Conservation (phyloP, 2,888 invertebrate genomes). For the Serrognathus titanus region DNA sequence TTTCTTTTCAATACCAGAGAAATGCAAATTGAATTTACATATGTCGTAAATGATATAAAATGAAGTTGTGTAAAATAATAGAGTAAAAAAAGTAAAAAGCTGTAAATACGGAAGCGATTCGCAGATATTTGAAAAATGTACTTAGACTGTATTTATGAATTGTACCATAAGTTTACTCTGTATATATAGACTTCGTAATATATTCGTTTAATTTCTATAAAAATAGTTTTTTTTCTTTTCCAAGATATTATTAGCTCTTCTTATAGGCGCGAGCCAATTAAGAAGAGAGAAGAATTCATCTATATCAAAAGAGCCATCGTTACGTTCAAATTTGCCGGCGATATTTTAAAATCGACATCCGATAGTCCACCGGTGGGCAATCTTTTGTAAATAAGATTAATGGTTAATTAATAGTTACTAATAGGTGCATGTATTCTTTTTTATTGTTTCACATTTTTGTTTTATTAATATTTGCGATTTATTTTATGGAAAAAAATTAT, state of each 20-base stretch:
- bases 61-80: background rate
- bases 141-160: slow-evolving; percentile 20
- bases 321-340: background rate
- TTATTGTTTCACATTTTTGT: too few relatives aligned
- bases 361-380: too few relatives aligned
- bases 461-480: too few relatives aligned
- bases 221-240: background rate
- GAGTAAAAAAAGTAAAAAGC: background rate
- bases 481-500: too few relatives aligned
- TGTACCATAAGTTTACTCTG: slow-evolving; percentile 14
- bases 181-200: slow-evolving; percentile 19
- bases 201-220: slow-evolving; percentile 17
- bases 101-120: background rate
- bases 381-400: too few relatives aligned
- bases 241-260: background rate
- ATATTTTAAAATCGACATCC: slow-evolving; percentile 9
- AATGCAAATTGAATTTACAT: too few relatives aligned
- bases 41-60: background rate
- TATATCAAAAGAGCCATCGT: background rate
- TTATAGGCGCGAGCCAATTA: background rate
- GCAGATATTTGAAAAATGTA: background rate
- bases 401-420: too few relatives aligned
- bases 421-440: too few relatives aligned
- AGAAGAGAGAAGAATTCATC: background rate
- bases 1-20: too few relatives aligned